Conservation (phyloP, 2,888 invertebrate species). For the Phaedon cochleariae region DNA sequence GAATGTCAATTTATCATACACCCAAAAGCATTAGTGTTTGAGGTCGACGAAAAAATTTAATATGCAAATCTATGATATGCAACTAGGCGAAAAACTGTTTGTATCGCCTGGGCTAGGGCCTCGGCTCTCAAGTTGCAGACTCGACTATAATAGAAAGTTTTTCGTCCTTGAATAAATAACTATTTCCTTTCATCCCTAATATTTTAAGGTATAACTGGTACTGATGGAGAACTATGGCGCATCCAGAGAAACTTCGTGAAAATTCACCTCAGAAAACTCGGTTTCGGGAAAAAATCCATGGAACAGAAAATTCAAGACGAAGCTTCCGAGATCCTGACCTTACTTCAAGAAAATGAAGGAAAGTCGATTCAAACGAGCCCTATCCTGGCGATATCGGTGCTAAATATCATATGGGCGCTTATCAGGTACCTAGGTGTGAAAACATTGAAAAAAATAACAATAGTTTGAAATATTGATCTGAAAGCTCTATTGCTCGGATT, state of each 20-base stretch:
- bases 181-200: too few species aligned
- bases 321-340: conserved; percentile 59
- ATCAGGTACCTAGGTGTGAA: conserved; percentile 50
- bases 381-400: conserved; percentile 66
- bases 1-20: too few species aligned
- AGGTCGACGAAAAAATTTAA: too few species aligned
- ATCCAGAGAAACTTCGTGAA: conserved; percentile 65
- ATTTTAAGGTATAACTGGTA: conserved; percentile 66
- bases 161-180: too few species aligned
- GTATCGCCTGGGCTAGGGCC: too few species aligned
- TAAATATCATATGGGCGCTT: conserved; percentile 74
- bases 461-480: too few species aligned
- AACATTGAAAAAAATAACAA: too few species aligned
- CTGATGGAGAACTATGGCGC: conserved; percentile 66
- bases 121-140: neutral
- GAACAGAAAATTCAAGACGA: conserved; percentile 64
- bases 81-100: too few species aligned
- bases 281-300: conserved; percentile 66
- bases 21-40: too few species aligned
- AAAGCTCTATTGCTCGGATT: too few species aligned
- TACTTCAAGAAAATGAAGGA: conserved; percentile 44
- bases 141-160: neutral
- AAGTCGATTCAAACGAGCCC: conserved; percentile 50
- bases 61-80: too few species aligned
- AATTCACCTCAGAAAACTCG: conserved; percentile 63